Base-by-base conservation (phyloP, 1,140 invertebrate species). In the Drosophila ironensis region DNA sequence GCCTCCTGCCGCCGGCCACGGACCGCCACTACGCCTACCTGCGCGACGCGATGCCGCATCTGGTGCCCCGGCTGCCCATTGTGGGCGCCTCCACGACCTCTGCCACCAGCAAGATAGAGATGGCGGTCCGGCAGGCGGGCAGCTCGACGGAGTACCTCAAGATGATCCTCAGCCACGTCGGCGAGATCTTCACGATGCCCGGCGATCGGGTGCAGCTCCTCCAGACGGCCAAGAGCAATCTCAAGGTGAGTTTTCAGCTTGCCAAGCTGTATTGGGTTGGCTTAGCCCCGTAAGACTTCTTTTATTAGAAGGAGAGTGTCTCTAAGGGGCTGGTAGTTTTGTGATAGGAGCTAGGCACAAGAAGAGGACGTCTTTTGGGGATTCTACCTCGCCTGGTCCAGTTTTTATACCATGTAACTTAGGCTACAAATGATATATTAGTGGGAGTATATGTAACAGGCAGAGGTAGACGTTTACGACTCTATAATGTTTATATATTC, bases 1-100 rank as follows among this genome's bases (percentile, higher is more conserved):
- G 97, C 25, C 91, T 99, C 28, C 95, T 99, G 84, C 97, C 98
- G 53, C 95, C 97, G 50, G 96, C 98, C 82, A 97, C 96, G 0
- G 92, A 95, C 19, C 94, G 96, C 40, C 98, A 99, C 91, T 99
- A 99, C 91, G 94, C 94, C 6, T 99, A 98, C 90, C 91, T 99
- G n/a, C 91, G 97, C 8, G 97, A 98, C 87, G 98, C 97, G 1
- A 95, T 98, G 93, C 97, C 97, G 2, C 92, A 96, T 77, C 91
- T 98, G n/a, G 97, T 99, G 16, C 97, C 98, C 0, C 91, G 93
- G 54, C 91, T 98, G 51, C 93, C 94, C 76, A 95, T 97, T 42
- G 92, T 93, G 86, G 84, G 87, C 0, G 84, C 80, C 4, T 89
- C 89, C 2, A 78, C 84, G 16, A 11, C 71, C 11, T 54, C 70